phyloP scores from a whole-genome alignment of 2,888 invertebrate species.

The Ecliptopera silaceata region DNA sequence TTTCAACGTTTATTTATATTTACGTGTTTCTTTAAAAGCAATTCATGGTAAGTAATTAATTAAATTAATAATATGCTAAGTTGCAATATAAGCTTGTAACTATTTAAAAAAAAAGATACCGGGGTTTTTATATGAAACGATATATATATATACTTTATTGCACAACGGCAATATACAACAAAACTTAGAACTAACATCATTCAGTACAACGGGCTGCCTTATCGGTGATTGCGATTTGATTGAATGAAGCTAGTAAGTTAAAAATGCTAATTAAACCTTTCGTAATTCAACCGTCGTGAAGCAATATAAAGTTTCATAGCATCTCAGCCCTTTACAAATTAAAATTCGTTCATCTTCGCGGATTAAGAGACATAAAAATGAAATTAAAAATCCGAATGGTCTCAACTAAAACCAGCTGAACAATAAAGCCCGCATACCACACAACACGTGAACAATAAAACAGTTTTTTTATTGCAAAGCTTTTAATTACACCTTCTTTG shows the following conservation, averaged over 20 bases:
- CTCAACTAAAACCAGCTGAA: constrained; percentile 44
- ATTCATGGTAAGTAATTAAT: too few relatives aligned
- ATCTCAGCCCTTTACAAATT: constrained; percentile 31
- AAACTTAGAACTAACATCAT: too few relatives aligned
- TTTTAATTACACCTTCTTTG: constrained; percentile 28
- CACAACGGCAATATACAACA: too few relatives aligned
- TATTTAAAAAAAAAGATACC: too few relatives aligned
- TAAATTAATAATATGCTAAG: too few relatives aligned
- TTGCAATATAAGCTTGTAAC: too few relatives aligned
- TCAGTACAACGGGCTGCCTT: too few relatives aligned
- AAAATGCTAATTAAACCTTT: not conserved
- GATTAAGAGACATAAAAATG: constrained; percentile 23
- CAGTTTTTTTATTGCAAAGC: constrained; percentile 25
- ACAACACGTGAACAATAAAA: constrained; percentile 26
- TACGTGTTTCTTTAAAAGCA: too few relatives aligned
- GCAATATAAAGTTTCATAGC: constrained; percentile 33
- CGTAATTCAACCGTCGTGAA: constrained; percentile 26
- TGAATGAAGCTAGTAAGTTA: too few relatives aligned
- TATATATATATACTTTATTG: too few relatives aligned
- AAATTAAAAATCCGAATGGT: constrained; percentile 27
- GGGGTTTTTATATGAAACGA: too few relatives aligned
- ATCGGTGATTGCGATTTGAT: too few relatives aligned
- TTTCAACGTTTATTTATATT: not conserved
- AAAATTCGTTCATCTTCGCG: constrained; percentile 12
- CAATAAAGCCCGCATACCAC: constrained; percentile 47